These are phyloP conservation scores for Sphinx pinastri DNA, from an alignment of 2,888 invertebrate species.

Conservation along the genomic window DNA sequence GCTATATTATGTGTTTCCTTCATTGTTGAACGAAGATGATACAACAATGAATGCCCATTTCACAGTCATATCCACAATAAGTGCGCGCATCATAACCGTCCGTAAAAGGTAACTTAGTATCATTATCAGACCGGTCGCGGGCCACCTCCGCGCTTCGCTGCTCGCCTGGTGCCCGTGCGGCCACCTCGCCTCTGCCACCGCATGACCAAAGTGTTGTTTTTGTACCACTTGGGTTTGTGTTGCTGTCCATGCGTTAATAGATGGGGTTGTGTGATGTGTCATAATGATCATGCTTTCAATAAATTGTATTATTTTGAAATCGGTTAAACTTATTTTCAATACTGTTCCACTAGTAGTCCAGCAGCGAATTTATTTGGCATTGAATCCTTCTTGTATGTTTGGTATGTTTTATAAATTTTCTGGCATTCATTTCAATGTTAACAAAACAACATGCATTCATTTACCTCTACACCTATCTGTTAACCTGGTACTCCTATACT, in stretches of 20 bases:
- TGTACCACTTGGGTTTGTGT: constrained; percentile 71
- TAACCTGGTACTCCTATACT: too few relatives aligned
- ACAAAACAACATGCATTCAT: too few relatives aligned
- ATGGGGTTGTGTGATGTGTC: constrained; percentile 13
- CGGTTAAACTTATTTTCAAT: background rate
- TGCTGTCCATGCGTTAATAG: constrained; percentile 60
- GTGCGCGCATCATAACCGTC: constrained; percentile 70
- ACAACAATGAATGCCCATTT: background rate
- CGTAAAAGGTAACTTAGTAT: constrained; percentile 80
- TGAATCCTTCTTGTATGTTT: background rate
- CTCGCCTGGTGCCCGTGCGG: constrained; percentile 70
- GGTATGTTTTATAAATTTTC: too few relatives aligned
- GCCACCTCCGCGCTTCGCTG: constrained; percentile 65
- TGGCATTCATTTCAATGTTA: too few relatives aligned
- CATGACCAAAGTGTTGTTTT: constrained; percentile 64
- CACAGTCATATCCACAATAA: constrained; percentile 60
- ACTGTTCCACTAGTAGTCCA: background rate
- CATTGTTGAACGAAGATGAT: background rate
- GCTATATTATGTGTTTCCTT: background rate
- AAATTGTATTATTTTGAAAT: constrained; percentile 1
- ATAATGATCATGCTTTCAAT: constrained; percentile 5
- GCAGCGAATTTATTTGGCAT: background rate
- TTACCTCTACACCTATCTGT: too few relatives aligned
- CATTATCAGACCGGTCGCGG: constrained; percentile 77
- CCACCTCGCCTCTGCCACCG: constrained; percentile 29